Evolutionary conservation across 2,888 invertebrate genomes (phyloP), one percentile per base, ranked within the genome.

Genomic region (Ophraella communa): DNA sequence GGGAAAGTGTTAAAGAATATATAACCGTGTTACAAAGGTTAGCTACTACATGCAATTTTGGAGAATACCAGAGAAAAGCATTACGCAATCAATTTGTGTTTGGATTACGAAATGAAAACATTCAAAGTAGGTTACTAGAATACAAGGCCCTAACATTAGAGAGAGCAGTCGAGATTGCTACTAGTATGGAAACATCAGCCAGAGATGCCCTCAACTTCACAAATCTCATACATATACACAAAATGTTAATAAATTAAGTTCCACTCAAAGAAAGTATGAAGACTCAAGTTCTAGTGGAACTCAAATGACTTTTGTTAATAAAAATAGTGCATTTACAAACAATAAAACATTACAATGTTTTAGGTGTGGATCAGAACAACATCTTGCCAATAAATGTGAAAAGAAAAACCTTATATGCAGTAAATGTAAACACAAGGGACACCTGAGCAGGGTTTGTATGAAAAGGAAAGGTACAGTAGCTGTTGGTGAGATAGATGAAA

Each of bases 1-100:
- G n/a, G n/a, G 73, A 74, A 63, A 60, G 44, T 42, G 59, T 63
- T 10, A 62, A 65, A n/a, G 73, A 72, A 17, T 76, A 64, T 49
- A 11, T 71, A 1, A 53, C 68, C 5, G 71, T 66, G 4, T 63
- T 74, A 20, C 65, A 73, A 27, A 68, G 65, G 57, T 58, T 74
- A 17, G 24, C 61, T 10, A 53, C 63, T 5, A 8, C 58, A 24
- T 75, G 74, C 54, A 71, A 70, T 54, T 75, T 74, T 62, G 70
- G 69, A 10, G 39, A 42, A n/a, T 76, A 71, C 60, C n/a, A 75
- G 52, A 70, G 71, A 8, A 74, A 71, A n/a, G 73, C 23, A 33
- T 45, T 75, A 52, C 47, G 74, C 10, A 75, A 76, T 63, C 73
- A 74, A 68, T 75, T 76, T 52, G 72, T 72, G 35, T 73, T 74